Percentiles rank a stretch among this genome's conserved stretches.
phyloP scores from a whole-genome alignment of 2,113 vertebrate genomes.

The Noctilio leporinus region DNA sequence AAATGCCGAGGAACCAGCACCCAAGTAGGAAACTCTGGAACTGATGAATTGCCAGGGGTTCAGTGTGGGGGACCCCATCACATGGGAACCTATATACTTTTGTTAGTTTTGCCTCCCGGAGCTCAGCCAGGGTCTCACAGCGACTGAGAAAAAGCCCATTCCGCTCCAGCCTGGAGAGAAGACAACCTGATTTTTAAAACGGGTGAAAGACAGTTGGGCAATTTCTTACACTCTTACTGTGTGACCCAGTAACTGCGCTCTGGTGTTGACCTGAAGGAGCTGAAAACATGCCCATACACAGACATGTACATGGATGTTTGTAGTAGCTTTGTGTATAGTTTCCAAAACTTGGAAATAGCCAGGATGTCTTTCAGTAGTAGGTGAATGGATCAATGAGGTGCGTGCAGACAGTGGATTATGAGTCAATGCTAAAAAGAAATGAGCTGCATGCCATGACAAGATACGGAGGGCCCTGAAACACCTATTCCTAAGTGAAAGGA shows the following conservation, averaged over 20 bases:
- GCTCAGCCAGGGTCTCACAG: background rate
- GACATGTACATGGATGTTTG: background rate
- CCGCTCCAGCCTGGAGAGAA: background rate
- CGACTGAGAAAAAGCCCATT: background rate
- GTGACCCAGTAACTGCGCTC: background rate
- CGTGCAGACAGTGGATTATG: background rate
- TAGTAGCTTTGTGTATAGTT: background rate
- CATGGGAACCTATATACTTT: background rate
- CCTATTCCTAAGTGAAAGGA: background rate
- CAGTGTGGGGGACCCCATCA: background rate
- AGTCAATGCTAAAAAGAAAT: background rate
- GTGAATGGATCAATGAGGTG: background rate
- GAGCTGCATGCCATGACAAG: background rate
- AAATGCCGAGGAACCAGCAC: background rate
- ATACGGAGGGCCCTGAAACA: background rate
- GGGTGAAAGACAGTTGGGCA: background rate
- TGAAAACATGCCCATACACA: background rate
- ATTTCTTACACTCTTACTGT: background rate
- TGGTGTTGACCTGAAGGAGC: background rate
- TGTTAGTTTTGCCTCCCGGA: background rate
- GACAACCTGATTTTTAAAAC: background rate
- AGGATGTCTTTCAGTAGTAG: background rate
- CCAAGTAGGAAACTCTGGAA: background rate
- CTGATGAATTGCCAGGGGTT: background rate
- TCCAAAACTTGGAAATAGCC: background rate